Evolutionary conservation across 2,113 vertebrate species (phyloP).

Genomic region (Furnarius figulus): DNA sequence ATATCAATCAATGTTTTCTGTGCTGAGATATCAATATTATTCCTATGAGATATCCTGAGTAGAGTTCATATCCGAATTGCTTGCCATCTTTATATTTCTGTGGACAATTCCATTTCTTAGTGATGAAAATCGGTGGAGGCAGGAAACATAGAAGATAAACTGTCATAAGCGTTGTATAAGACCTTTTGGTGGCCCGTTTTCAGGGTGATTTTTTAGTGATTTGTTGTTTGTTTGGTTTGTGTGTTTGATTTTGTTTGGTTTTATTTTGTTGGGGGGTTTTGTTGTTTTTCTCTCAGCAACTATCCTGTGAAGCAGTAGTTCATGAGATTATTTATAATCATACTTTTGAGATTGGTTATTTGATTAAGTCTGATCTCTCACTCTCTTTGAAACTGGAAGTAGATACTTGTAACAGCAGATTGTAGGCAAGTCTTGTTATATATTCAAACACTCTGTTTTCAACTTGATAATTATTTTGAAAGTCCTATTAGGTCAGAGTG

Average conservation of each 20-base stretch:
- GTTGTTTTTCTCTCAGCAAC: not conserved
- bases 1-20: not conserved
- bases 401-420: not conserved
- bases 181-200: slow-evolving; percentile 36
- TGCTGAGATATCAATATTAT: slow-evolving; percentile 13
- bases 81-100: not conserved
- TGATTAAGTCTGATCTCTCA: slow-evolving; percentile 19
- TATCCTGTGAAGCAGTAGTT: slow-evolving; percentile 19
- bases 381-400: slow-evolving; percentile 34
- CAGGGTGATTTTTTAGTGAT: not conserved
- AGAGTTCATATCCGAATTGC: not conserved
- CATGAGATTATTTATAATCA: not conserved
- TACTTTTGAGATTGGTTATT: slow-evolving; percentile 8
- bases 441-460: not conserved
- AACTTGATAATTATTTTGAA: not conserved
- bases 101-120: not conserved
- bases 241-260: not conserved
- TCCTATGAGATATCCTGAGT: not conserved
- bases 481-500: not conserved
- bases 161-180: slow-evolving; percentile 30
- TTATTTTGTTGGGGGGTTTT: not conserved
- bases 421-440: not conserved
- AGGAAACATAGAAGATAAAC: not conserved
- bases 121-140: not conserved
- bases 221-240: not conserved